Evolutionary conservation across 2,888 invertebrate species (phyloP), one percentile per base, ranked within the genome.

Genomic region (Campoplex capitator): DNA sequence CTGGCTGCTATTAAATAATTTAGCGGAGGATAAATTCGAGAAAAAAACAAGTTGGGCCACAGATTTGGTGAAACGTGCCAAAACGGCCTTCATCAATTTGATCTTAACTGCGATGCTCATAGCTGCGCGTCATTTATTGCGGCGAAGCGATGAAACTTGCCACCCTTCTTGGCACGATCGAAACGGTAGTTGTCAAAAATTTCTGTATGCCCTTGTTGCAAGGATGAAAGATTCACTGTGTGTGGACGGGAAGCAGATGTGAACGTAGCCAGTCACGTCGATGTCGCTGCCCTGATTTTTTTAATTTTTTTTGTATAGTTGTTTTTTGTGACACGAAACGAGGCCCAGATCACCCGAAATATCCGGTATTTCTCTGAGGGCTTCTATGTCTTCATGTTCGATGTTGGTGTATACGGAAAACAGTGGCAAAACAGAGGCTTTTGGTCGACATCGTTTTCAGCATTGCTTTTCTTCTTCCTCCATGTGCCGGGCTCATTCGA

Each of bases 401-500:
- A 45, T 76, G 48, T 75, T 75, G 38, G 18, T 76, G 56, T 75
- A 38, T 13, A 76, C 76, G 82, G 54, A 83, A 86, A 87, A 87
- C 87, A 83, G 87, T 84, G 79, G 87, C 87, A 75, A 82, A 82
- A 84, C 84, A 78, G 79, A 68, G 75, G 83, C 45, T 58, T 35
- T 70, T 16, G 56, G 80, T 67, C 56, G 84, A 80, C 86, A 58
- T 74, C 54, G 78, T 84, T 74, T 79, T 35, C 62, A 54, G 38
- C 56, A 70, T 62, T 73, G 68, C 54, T 86, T 82, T 65, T 71
- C 71, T 79, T 84, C 79, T 74, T 67, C 23, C 67, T 73, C 42
- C 58, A 35, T 68, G 67, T 75, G 54, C 35, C 45, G 42, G 67
- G 23, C 32, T 62, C 38, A 35, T 77, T 73, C 38, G 74, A 68